Base-by-base conservation (phyloP, 1,140 invertebrate species). In the Panonychus citri region DNA sequence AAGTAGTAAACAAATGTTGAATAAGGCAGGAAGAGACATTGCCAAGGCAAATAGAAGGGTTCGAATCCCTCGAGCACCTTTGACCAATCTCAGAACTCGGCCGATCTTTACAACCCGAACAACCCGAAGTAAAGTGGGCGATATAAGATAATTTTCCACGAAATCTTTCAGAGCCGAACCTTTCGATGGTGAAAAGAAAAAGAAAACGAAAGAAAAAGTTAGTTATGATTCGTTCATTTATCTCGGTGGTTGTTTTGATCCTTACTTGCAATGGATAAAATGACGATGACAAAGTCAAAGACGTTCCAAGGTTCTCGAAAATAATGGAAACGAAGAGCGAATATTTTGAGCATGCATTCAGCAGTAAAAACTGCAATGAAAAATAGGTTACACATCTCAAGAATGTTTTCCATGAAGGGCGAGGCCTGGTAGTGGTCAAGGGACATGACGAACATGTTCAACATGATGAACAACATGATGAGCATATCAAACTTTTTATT, bases 301-400 rank as follows among this genome's bases (percentile, higher is more conserved):
- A 96, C 78, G 76, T 97, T 97, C 93, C 93, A 97, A 57, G 91
- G 90, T 73, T 95, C 87, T 71, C 88, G 90, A 77, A 97, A 96
- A 76, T 95, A 97, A 76, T 94, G 84, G 75, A 86, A 90, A 66
- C 91, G 78, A 65, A 96, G 79, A 59, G 88, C 90, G 71, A 95
- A 87, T 67, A 95, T 81, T 78, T 97, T 97, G 73, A 95, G 79
- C 67, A 91, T 77, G 77, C 90, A 95, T 78, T 97, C 93, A 63
- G 82, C 79, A 70, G 85, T 89, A 76, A 97, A 97, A 76, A 97
- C 87, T 70, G 85, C 85, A 71, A 97, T 95, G 75, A 97, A 97
- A 75, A 94, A 82, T 75, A 85, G 81, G 72, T 97, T 97, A 61
- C 96, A 78, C 71, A 82, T 81, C 68, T 87, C 82, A 61, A 97